Evolutionary conservation across 2,797 vertebrate genomes (phyloP).

Genomic region (Oreonectes daqikongensis): DNA sequence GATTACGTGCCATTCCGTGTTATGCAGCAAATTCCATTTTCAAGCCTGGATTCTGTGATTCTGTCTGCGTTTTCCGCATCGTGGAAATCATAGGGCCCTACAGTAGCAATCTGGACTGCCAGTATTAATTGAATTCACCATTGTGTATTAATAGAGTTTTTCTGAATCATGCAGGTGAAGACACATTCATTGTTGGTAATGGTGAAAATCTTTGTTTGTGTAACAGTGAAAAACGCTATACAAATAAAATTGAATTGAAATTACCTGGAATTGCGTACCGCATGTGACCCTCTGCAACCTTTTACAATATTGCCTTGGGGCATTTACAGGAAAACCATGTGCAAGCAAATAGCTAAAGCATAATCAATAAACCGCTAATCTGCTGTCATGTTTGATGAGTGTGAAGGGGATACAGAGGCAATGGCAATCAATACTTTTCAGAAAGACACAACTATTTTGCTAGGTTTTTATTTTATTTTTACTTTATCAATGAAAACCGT

Average conservation of each 20-base stretch:
- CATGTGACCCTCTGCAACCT: conserved; percentile 2
- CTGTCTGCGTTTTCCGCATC: no score
- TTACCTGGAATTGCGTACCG: background rate
- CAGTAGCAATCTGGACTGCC: no score
- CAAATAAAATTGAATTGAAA: background rate
- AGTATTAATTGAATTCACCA: no score
- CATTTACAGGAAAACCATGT: conserved; percentile 29
- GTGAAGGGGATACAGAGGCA: conserved; percentile 46
- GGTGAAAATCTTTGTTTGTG: background rate
- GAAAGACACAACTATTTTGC: conserved; percentile 8
- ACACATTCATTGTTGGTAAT: background rate
- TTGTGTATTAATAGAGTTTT: no score
- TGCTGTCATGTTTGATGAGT: conserved; percentile 41
- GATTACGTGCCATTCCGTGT: no score
- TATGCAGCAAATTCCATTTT: no score
- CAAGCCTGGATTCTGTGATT: no score
- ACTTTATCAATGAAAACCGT: conserved; percentile 15
- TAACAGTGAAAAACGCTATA: no score
- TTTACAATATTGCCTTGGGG: conserved; percentile 3
- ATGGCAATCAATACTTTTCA: conserved; percentile 48
- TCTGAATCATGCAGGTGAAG: background rate
- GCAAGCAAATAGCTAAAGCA: conserved; percentile 36
- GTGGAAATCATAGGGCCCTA: no score
- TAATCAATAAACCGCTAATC: conserved; percentile 54
- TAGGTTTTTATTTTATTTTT: conserved; percentile 29